These are phyloP conservation scores for Xiphophorus couchianus DNA, from an alignment of 2,113 vertebrate genomes.

Conservation along the genomic window DNA sequence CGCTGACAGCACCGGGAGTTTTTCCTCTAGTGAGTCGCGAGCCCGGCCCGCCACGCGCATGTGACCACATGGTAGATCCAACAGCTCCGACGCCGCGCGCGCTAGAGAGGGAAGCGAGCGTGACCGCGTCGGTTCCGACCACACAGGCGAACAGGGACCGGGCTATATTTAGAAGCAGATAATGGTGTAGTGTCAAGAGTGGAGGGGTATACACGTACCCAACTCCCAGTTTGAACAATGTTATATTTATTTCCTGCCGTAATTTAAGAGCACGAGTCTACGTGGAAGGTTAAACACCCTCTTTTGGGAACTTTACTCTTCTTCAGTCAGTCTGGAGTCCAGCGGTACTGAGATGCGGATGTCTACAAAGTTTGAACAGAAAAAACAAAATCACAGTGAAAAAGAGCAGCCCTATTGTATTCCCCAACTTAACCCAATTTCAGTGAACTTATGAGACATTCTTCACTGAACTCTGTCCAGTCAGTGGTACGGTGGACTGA, in stretches of 20 bases:
- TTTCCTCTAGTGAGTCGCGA: slow-evolving; percentile 34
- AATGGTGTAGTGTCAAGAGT: background rate
- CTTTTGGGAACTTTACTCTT: slow-evolving; percentile 41
- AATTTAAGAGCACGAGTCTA: background rate
- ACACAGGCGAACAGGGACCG: slow-evolving; percentile 22
- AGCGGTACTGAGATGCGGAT: slow-evolving; percentile 40
- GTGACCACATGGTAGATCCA: slow-evolving; percentile 33
- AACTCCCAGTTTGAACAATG: background rate
- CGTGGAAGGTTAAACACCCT: slow-evolving; percentile 26
- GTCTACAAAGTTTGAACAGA: slow-evolving; percentile 27
- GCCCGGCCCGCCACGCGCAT: slow-evolving; percentile 17
- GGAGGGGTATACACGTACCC: background rate
- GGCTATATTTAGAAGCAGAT: slow-evolving; percentile 31
- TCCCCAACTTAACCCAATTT: slow-evolving; percentile 26
- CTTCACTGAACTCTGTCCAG: slow-evolving; percentile 52
- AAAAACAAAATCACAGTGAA: slow-evolving; percentile 4
- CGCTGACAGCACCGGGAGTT: slow-evolving; percentile 76
- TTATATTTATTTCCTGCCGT: background rate
- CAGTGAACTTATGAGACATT: slow-evolving; percentile 47
- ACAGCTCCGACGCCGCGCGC: slow-evolving; percentile 15
- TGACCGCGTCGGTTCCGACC: slow-evolving; percentile 3
- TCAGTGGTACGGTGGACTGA: slow-evolving; percentile 46
- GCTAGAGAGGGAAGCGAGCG: background rate
- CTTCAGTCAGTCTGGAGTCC: slow-evolving; percentile 45
- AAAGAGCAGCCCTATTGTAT: background rate